Evolutionary conservation across 1,140 invertebrate species (phyloP).

Genomic region (Carposina sasakii): DNA sequence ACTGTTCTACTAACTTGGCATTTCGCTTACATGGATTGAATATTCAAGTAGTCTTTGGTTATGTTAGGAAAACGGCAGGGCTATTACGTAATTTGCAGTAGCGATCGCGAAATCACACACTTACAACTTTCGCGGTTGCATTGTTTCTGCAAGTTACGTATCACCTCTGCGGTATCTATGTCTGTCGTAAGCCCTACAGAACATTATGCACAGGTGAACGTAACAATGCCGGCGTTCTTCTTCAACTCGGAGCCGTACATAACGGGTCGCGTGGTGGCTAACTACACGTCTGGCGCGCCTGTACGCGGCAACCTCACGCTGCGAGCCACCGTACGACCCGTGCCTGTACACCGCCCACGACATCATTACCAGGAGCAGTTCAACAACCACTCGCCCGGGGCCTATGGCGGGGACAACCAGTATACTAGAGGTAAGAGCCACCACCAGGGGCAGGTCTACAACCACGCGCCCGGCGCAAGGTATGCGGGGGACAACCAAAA

Average conservation of each 20-base stretch:
- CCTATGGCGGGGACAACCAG: constrained; percentile 30
- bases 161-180: too few species aligned
- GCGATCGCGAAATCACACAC: too few species aligned
- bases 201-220: constrained; percentile 91
- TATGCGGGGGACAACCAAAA: too few species aligned
- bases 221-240: constrained; percentile 95
- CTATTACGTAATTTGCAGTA: too few species aligned
- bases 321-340: constrained; percentile 82
- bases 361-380: constrained; percentile 50
- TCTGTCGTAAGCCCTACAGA: too few species aligned
- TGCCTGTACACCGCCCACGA: constrained; percentile 74
- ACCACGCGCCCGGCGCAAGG: too few species aligned
- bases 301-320: constrained; percentile 90
- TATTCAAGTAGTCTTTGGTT: too few species aligned
- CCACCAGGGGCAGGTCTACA: too few species aligned
- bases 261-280: constrained; percentile 90
- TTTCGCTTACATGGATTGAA: too few species aligned
- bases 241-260: constrained; percentile 89
- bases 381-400: constrained; percentile 37
- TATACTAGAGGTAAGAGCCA: constrained; percentile 37
- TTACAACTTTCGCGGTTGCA: not conserved
- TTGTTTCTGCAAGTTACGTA: too few species aligned
- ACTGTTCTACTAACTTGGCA: too few species aligned
- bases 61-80: too few species aligned
- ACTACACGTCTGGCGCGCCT: constrained; percentile 92